Evolutionary conservation across 2,888 invertebrate species (phyloP).

Genomic region (Ellobium chinense): DNA sequence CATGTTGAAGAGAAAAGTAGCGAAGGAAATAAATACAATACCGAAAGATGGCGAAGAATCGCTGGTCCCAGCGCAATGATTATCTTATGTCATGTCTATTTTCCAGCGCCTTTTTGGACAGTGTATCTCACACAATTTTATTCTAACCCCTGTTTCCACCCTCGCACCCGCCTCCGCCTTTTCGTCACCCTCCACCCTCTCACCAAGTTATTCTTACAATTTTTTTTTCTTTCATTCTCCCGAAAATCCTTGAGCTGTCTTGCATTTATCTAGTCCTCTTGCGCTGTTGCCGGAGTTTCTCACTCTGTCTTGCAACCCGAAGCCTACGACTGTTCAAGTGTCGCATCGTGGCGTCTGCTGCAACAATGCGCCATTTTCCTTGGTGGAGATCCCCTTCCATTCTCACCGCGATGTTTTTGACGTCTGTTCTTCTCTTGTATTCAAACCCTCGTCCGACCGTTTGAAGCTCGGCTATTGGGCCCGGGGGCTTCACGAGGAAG

Average conservation of each 20-base stretch:
- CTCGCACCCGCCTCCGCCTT: background rate
- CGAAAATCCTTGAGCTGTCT: too few species aligned
- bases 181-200: too few species aligned
- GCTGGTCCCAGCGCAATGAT: too few species aligned
- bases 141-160: background rate
- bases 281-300: background rate
- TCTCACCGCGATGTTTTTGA: background rate
- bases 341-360: background rate
- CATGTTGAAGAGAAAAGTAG: too few species aligned
- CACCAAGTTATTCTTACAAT: too few species aligned
- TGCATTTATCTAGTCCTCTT: background rate
- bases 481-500: background rate
- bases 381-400: background rate
- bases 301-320: slow-evolving; percentile 10
- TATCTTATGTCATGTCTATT: background rate
- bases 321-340: background rate
- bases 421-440: background rate
- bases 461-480: slow-evolving; percentile 13
- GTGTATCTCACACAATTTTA: too few species aligned
- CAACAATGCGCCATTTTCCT: slow-evolving; percentile 31
- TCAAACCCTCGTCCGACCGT: background rate
- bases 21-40: too few species aligned
- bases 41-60: too few species aligned
- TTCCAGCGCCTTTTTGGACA: too few species aligned
- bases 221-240: too few species aligned